Evolutionary conservation across 2,888 invertebrate genomes (phyloP).

Genomic region (Aelia acuminata): DNA sequence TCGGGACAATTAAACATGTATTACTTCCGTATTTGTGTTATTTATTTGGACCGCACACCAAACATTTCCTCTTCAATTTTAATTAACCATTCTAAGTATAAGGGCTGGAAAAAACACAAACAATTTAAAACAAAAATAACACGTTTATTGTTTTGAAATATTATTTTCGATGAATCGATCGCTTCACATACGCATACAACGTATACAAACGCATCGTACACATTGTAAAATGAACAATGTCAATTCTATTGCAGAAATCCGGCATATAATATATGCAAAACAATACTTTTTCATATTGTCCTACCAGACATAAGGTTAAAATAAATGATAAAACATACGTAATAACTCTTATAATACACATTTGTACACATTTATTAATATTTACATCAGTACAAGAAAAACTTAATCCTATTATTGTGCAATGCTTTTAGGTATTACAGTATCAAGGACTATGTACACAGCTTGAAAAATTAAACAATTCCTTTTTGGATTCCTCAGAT

Average conservation of each 20-base stretch:
- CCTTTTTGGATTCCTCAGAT: not conserved
- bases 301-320: not conserved
- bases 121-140: conserved; percentile 35
- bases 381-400: conserved; percentile 34
- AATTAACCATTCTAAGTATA: too few species aligned
- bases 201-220: too few species aligned
- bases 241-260: not conserved
- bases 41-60: too few species aligned
- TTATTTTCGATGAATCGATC: not conserved
- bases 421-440: not conserved
- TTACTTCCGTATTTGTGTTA: too few species aligned
- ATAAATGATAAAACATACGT: conserved; percentile 30
- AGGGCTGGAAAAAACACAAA: not conserved
- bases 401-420: conserved; percentile 33
- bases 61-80: too few species aligned
- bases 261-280: not conserved
- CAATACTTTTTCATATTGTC: not conserved
- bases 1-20: too few species aligned
- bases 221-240: not conserved
- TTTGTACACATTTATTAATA: conserved; percentile 29
- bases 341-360: conserved; percentile 40
- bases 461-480: not conserved
- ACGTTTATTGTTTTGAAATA: conserved; percentile 37
- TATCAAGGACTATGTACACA: conserved; percentile 6
- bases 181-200: not conserved